Evolutionary conservation across 2,113 vertebrate genomes (phyloP).

Genomic region (Azemiops feae): DNA sequence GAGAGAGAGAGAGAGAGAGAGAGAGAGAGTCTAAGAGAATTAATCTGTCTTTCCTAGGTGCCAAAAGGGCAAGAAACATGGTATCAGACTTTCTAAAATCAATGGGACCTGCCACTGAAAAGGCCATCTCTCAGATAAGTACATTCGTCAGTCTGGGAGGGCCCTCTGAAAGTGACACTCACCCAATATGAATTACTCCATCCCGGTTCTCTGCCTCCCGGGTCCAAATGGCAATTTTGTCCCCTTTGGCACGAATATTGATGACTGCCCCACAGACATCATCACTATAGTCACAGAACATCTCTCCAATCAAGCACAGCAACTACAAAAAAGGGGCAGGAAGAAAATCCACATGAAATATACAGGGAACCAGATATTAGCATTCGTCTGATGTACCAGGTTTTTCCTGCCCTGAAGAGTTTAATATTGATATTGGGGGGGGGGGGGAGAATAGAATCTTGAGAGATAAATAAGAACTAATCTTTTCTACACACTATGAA

Average conservation of each 20-base stretch:
- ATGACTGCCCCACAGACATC: conserved; percentile 84
- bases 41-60: neutral
- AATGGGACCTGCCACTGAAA: neutral
- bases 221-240: conserved; percentile 88
- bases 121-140: neutral
- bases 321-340: conserved; percentile 59
- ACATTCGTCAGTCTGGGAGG: neutral
- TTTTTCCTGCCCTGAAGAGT: neutral
- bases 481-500: neutral
- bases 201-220: conserved; percentile 76
- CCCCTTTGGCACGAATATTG: conserved; percentile 82
- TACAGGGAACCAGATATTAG: neutral
- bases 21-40: neutral
- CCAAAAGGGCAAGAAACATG: neutral
- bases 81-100: neutral
- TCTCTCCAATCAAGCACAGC: conserved; percentile 83
- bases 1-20: neutral
- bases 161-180: conserved; percentile 16
- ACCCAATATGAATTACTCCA: conserved; percentile 81
- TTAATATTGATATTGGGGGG: neutral
- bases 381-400: neutral
- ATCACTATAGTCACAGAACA: conserved; percentile 71
- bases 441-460: neutral
- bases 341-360: neutral
- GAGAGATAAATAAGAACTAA: neutral